Base-by-base conservation (phyloP, 2,888 invertebrate species). In the Chironomus tentans region DNA sequence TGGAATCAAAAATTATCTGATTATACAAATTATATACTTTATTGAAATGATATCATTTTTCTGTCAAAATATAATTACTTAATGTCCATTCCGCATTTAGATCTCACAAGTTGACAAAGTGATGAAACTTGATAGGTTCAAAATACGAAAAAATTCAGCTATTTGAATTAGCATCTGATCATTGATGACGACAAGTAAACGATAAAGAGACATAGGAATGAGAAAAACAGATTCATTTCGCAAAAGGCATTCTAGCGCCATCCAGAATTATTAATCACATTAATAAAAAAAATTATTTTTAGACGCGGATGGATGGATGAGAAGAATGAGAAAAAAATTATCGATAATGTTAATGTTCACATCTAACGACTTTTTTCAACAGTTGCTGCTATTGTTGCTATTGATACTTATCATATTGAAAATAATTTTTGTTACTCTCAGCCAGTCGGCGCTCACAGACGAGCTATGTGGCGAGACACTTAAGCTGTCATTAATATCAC, bases 401-500 rank as follows among this genome's bases (percentile, higher is more conserved):
- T 38, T 38, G 38, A 38, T 38, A 38, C 38, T 38, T 38, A 38
- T 38, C 38, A 56, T 56, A 15, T 56, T 56, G 7, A 65, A 22
- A 65, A 65, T 65, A 65, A 24, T 65, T 65, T 65, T 22, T 62
- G 13, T 65, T 24, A 5, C 65, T 65, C 65, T 24, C 65, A 24
- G 65, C 21, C 47, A 38, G 74, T 38, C 50, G 73, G 38, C 65
- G 68, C 74, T 38, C 10, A 38, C 38, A 38, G 38, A 68, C 68
- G 68, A 21, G 38, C 38, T 38, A 15, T 10, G 28, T 65, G 72
- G 38, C 74, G 74, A 74, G 74, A 74, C 74, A 68, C 62, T 46
- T 68, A 73, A 65, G 62, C 21, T 47, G 74, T 24, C 65, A 74
- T 74, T 74, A 74, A 68, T 62, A 74, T 65, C 65, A 65, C 65